A percentile compares a stretch with the other conserved stretches of the same genome.
These are phyloP conservation scores for Macquaria ambigua DNA, from an alignment of 2,113 vertebrate genomes.

Conservation along the genomic window DNA sequence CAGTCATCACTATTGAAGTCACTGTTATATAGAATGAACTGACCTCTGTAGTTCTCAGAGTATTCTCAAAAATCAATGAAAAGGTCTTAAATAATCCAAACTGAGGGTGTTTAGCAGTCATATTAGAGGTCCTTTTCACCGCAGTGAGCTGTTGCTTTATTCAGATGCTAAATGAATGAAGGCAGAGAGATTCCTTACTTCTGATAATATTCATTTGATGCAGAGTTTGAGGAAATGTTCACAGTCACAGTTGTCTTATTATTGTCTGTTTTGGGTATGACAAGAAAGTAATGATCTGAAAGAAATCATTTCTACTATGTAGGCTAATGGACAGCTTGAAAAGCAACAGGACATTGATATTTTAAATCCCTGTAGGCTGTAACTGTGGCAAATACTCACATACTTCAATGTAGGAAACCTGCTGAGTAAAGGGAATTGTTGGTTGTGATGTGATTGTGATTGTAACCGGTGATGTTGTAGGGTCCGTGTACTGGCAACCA, in stretches of 20 bases:
- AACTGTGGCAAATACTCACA: neutral
- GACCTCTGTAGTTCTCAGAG: neutral
- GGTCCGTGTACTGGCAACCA: constrained; percentile 97
- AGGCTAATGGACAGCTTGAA: neutral
- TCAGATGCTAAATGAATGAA: neutral
- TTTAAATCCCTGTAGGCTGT: neutral
- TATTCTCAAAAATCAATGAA: neutral
- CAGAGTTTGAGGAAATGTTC: neutral
- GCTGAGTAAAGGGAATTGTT: neutral
- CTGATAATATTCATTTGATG: neutral
- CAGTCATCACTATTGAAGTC: neutral
- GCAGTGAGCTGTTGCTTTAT: neutral
- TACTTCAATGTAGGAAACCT: neutral
- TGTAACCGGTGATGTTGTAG: constrained; percentile 70
- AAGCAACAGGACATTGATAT: neutral
- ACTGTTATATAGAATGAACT: neutral
- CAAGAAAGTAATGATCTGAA: neutral
- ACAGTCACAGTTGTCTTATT: neutral
- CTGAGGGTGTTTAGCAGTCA: neutral
- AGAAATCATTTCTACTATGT: neutral
- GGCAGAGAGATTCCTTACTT: neutral
- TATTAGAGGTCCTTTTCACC: no score
- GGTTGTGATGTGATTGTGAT: neutral
- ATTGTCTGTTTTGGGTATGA: neutral
- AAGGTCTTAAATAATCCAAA: constrained; percentile 2